Base-by-base conservation (phyloP, 2,888 invertebrate species). In the Zygogramma bicolorata region DNA sequence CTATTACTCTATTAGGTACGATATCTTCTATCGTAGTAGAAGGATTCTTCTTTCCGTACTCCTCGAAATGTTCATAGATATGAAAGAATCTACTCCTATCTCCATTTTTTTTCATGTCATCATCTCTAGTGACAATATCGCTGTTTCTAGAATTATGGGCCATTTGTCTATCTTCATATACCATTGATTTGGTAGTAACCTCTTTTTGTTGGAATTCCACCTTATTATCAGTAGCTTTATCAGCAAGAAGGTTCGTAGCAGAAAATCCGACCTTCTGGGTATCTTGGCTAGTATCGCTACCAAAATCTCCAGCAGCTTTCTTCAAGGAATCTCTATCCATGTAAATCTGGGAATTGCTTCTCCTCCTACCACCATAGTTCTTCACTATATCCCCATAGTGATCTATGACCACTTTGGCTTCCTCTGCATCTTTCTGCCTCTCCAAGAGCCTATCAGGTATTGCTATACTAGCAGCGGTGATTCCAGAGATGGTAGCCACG, bases 321-420 rank as follows among this genome's bases (percentile, higher is more conserved):
- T 86, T 85, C 38, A 85, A 70, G 10, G 82, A 78, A 27, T 83
- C 84, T 27, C 80, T 75, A 73, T 82, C 77, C 70, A 80, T 68
- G 75, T 81, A 77, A 25, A 82, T 31, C 7, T 78, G 75, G 3
- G 82, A 75, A 70, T 73, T 71, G 65, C 79, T 80, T 61, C 79
- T 79, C 73, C 75, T 77, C 76, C 80, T 78, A 60, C 76, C 79
- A 22, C 93, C 92, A 80, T 92, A 92, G 83, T 92, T 93, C 80
- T 91, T 91, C 1, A 95, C 93, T 76, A 95, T 92, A 83, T 93
- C 94, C 18, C 93, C 93, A 81, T 95, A 95, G 83, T 94, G 93
- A 86, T 94, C 94, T 15, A 93, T 93, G 0, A 93, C 92, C 0
- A 92, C 92, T 84, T 89, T 91, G 0, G 91, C 90, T 85, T 92